Evolutionary conservation across 2,113 vertebrate genomes (phyloP).

Genomic region (Lamprotornis superbus): DNA sequence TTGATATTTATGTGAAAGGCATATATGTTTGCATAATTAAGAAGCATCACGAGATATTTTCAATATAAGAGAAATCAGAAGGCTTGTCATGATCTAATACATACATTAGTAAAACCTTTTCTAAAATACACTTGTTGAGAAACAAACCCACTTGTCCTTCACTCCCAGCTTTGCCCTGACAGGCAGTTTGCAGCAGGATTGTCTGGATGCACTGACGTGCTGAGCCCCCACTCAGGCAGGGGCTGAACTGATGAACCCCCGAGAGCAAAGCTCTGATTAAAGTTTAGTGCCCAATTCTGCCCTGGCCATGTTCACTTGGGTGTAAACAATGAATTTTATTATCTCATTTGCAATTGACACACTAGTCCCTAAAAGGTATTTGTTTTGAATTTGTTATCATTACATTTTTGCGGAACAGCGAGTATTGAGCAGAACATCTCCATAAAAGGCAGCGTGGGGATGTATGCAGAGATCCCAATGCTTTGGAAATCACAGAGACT

Average conservation of each 20-base stretch:
- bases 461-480: conserved; percentile 12
- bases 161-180: neutral
- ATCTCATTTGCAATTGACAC: conserved; percentile 73
- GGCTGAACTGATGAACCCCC: neutral
- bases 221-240: neutral
- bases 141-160: neutral
- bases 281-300: neutral
- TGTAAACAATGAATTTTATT: conserved; percentile 64
- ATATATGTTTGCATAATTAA: neutral
- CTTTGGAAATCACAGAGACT: conserved; percentile 13
- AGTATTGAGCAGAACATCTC: conserved; percentile 84
- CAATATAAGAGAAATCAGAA: neutral
- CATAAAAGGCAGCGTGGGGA: conserved; percentile 86
- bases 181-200: neutral
- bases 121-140: neutral
- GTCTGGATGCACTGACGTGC: neutral
- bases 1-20: neutral
- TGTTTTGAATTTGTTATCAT: conserved; percentile 91
- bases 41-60: neutral
- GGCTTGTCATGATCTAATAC: neutral
- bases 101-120: neutral
- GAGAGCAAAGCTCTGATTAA: neutral
- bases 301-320: neutral
- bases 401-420: conserved; percentile 81
- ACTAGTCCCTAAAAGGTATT: conserved; percentile 97